Evolutionary conservation across 2,888 invertebrate species (phyloP).

Genomic region (Trypoxylon attenuatum): DNA sequence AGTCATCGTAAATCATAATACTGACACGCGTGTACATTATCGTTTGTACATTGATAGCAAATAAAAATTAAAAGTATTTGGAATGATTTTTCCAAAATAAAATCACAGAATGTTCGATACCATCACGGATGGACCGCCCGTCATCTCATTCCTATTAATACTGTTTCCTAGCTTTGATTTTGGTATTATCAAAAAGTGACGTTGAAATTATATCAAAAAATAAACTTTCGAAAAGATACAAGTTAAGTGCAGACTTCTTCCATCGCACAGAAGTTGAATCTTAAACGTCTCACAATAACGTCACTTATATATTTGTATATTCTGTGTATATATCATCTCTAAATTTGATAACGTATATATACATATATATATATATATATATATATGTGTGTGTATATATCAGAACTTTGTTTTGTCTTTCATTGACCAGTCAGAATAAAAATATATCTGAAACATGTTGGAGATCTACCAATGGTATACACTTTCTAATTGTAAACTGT

Average conservation of each 20-base stretch:
- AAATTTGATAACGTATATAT: slow-evolving; percentile 37
- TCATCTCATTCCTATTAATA: too few species aligned
- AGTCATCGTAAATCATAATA: too few species aligned
- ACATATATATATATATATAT: slow-evolving; percentile 29
- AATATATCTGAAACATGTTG: slow-evolving; percentile 48
- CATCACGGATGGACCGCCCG: too few species aligned
- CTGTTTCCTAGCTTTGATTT: neutral
- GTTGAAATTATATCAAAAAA: slow-evolving; percentile 27
- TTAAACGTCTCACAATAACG: slow-evolving; percentile 35
- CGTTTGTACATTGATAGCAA: too few species aligned
- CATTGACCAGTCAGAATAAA: slow-evolving; percentile 54
- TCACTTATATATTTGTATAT: slow-evolving; percentile 25
- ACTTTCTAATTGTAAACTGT: slow-evolving; percentile 11
- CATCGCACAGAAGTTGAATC: slow-evolving; percentile 10
- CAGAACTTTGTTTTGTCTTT: slow-evolving; percentile 56
- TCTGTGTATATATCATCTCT: slow-evolving; percentile 16
- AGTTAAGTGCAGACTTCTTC: slow-evolving; percentile 15
- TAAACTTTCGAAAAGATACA: slow-evolving; percentile 34
- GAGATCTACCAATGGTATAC: slow-evolving; percentile 19
- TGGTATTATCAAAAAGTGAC: slow-evolving; percentile 19
- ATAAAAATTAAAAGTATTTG: too few species aligned
- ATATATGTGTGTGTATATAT: slow-evolving; percentile 47
- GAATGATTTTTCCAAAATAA: too few species aligned
- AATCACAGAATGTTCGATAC: too few species aligned
- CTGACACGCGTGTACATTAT: too few species aligned